Evolutionary conservation across 2,888 invertebrate species (phyloP), one percentile per base, ranked within the genome.

Genomic region (Heteromyza rotundicornis): DNA sequence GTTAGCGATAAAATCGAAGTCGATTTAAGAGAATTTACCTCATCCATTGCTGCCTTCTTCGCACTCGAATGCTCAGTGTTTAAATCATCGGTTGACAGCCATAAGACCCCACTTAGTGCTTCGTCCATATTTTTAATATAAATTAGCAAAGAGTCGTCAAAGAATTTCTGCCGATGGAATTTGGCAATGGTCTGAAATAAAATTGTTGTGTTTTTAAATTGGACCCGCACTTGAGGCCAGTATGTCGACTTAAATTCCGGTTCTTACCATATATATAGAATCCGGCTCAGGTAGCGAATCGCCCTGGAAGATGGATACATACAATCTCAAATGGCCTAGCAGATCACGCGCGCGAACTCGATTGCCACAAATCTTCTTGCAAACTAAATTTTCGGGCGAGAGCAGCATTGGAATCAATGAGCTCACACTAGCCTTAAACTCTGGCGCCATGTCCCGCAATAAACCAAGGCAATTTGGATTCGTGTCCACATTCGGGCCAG

Each of bases 121-220:
- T 91, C 92, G 81, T 99, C 98, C 99, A 99, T 99, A 68, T 91
- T 85, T 62, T 87, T 87, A 23, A 88, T 87, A 85, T 99, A 99
- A 62, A 91, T 86, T 70, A 97, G 97, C 82, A 94, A 96, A 16
- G 98, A 95, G 72, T 92, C 91, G 8, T 96, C 95, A 24, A 98
- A 95, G 1, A 98, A 98, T 36, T 97, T 92, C 69, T 99, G 85
- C 84, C 99, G 99, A 84, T 99, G 99, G 0, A 98, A 98, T 85
- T 99, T 98, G 0, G 98, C 98, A 35, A 99, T 99, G 49, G 99
- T 98, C 71, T 71, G 22, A 17, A 63, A 70, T 10, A 7, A 17
- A 10, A 47, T n/a, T n/a, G n/a, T 40, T n/a, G n/a, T 3, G 14
- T 12, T 2, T 19, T 1, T 7, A 40, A 50, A 19, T 1, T 51